phyloP scores from a whole-genome alignment of 2,797 vertebrate species.

The Micrastur ruficollis region DNA sequence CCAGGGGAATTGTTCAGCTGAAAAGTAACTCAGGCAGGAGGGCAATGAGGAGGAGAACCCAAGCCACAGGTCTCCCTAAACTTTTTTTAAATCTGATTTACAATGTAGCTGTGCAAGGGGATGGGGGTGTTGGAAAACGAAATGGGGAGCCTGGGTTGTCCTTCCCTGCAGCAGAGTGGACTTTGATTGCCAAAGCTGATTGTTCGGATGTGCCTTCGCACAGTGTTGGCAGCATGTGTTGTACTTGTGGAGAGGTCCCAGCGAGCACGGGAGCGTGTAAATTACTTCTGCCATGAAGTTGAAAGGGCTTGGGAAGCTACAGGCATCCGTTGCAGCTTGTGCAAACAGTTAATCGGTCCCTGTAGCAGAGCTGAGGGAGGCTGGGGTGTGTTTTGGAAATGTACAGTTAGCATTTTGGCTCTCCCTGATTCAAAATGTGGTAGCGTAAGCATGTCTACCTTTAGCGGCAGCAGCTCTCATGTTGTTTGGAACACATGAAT shows the following conservation, averaged over 20 bases:
- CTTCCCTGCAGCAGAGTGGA: not conserved
- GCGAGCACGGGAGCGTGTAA: accelerated
- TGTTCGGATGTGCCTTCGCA: not conserved
- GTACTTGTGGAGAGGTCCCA: not conserved
- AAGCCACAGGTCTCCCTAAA: not conserved
- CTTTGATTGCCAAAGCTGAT: not conserved
- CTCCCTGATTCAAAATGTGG: not conserved
- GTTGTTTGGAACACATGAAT: not conserved
- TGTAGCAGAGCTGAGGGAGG: not conserved
- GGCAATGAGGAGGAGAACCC: not conserved
- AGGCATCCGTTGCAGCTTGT: accelerated
- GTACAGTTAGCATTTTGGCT: not conserved
- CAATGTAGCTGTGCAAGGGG: not conserved
- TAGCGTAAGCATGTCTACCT: too few species aligned
- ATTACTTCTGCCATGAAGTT: accelerated
- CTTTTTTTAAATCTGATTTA: not conserved
- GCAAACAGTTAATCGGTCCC: not conserved
- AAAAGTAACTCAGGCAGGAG: not conserved
- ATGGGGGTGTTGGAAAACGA: not conserved
- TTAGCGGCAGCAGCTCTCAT: not conserved
- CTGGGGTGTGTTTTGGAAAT: not conserved
- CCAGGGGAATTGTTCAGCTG: accelerated
- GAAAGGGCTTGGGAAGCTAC: not conserved
- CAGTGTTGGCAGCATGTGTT: accelerated
- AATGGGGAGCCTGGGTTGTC: not conserved